Evolutionary conservation across 2,888 invertebrate genomes (phyloP).

Genomic region (Pyralis farinalis): DNA sequence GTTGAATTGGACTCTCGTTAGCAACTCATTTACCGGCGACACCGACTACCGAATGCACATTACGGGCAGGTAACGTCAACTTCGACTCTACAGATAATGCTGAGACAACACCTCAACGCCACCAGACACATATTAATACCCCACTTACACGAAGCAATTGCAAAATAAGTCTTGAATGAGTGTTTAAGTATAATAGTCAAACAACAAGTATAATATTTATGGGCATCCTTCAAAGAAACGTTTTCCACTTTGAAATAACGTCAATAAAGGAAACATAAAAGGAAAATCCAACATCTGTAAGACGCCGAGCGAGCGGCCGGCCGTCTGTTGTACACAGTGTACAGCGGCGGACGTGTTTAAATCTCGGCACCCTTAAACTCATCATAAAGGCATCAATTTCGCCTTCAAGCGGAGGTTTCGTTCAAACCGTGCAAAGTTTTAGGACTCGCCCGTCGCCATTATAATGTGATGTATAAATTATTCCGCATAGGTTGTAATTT

Average conservation of each 20-base stretch:
- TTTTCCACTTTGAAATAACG: not conserved
- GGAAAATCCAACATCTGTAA: not conserved
- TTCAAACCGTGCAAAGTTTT: conserved; percentile 1
- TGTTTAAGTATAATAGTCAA: no score
- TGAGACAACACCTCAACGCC: no score
- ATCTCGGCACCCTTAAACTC: conserved; percentile 31
- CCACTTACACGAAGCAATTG: no score
- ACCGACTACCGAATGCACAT: no score
- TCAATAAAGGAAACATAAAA: not conserved
- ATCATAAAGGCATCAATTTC: conserved; percentile 36
- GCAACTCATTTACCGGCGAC: no score
- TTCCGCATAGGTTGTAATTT: no score
- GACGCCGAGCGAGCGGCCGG: not conserved
- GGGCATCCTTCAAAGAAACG: not conserved
- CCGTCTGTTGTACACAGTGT: not conserved
- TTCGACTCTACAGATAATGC: no score
- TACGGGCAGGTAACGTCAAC: no score
- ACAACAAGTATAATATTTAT: no score
- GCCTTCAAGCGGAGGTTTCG: conserved; percentile 13
- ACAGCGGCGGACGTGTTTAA: conserved; percentile 14
- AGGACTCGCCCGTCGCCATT: not conserved
- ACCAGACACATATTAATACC: no score
- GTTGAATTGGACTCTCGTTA: no score
- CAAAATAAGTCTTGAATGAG: no score
- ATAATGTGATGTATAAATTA: not conserved